Percentiles rank a stretch among this genome's conserved stretches.
Conservation (phyloP, 2,113 vertebrate genomes). For the Bos indicus region DNA sequence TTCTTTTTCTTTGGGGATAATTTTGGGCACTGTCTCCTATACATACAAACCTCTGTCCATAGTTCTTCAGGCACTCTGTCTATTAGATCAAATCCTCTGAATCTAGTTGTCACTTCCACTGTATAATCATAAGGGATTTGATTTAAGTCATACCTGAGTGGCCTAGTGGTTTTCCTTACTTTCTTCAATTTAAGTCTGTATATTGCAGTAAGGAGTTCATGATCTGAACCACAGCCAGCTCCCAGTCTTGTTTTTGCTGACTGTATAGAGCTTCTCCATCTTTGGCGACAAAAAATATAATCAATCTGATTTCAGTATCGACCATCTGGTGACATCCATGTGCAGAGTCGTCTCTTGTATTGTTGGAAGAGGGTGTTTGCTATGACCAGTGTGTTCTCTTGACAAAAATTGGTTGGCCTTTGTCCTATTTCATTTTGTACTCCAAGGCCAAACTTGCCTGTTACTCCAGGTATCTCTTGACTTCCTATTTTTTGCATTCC, state of each 20-base stretch:
- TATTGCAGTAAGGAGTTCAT: not conserved
- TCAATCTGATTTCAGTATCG: not conserved
- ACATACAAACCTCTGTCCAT: not conserved
- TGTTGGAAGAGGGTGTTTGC: not conserved
- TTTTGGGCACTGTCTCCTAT: not conserved
- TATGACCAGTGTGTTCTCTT: not conserved
- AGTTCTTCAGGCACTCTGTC: not conserved
- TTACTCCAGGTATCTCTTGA: not conserved
- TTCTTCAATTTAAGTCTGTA: not conserved
- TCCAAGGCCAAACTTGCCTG: not conserved
- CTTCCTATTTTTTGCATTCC: not conserved
- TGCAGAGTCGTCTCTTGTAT: not conserved
- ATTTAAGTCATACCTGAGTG: not conserved
- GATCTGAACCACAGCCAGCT: not conserved
- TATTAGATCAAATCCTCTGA: not conserved
- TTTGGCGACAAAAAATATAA: not conserved
- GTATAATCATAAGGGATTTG: not conserved
- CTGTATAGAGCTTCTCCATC: not conserved
- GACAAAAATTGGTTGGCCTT: not conserved
- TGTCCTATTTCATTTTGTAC: not conserved
- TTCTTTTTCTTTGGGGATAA: not conserved
- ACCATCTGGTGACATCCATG: not conserved
- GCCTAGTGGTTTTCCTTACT: not conserved
- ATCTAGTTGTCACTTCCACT: not conserved
- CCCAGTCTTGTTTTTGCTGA: not conserved